Percentiles rank a stretch among this genome's conserved stretches.
Conservation (phyloP, 2,113 vertebrate species). For the Anolis carolinensis region DNA sequence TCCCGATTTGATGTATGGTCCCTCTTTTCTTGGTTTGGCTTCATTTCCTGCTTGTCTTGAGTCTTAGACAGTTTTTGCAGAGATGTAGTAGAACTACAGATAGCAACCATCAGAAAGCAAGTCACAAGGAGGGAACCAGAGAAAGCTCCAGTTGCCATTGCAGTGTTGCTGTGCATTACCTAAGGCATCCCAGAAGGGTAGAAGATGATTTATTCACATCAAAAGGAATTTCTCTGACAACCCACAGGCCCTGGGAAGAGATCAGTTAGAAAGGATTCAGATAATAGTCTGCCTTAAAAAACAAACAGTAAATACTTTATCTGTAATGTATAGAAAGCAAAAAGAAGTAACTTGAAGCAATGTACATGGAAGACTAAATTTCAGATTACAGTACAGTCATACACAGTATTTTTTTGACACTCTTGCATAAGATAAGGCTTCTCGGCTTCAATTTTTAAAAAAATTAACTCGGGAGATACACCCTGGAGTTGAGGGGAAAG, state of each 20-base stretch:
- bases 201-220: constrained; percentile 87
- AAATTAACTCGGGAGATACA: not conserved
- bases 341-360: constrained; percentile 8
- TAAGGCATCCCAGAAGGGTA: constrained; percentile 86
- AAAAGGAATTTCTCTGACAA: constrained; percentile 69
- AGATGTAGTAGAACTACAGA: constrained; percentile 86
- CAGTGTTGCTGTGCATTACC: constrained; percentile 87
- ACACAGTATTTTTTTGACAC: not conserved
- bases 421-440: not conserved
- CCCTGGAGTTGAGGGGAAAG: not conserved
- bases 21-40: constrained; percentile 81
- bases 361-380: not conserved
- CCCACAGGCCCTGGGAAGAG: constrained; percentile 73
- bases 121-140: constrained; percentile 88
- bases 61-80: constrained; percentile 80
- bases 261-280: constrained; percentile 68
- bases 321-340: constrained; percentile 48
- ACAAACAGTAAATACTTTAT: constrained; percentile 33
- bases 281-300: constrained; percentile 20
- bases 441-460: too few relatives aligned
- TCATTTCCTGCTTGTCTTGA: constrained; percentile 76
- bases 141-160: constrained; percentile 89
- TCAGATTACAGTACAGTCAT: not conserved
- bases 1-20: constrained; percentile 79
- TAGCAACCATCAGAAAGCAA: constrained; percentile 86